Evolutionary conservation across 2,113 vertebrate genomes (phyloP).

Genomic region (Trinectes maculatus): DNA sequence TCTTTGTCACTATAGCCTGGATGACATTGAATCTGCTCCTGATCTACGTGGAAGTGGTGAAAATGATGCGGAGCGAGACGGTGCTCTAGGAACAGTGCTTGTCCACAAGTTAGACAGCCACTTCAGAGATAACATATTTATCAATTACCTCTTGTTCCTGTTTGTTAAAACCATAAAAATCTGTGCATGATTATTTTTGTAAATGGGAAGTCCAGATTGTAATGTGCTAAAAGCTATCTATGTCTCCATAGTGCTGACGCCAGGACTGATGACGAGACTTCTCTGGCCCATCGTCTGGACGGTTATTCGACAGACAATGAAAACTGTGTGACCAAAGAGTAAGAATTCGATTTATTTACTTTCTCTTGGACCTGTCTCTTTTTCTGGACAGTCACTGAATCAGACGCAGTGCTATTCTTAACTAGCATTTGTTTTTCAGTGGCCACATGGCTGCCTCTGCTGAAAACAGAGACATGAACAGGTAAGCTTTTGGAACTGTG

Average conservation of each 20-base stretch:
- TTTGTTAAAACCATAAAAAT: not conserved
- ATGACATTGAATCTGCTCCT: not conserved
- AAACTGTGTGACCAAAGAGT: conserved; percentile 2
- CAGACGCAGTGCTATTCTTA: conserved; percentile 2
- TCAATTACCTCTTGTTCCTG: not conserved
- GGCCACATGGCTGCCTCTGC: not conserved
- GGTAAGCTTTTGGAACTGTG: conserved; percentile 4
- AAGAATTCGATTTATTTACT: conserved; percentile 8
- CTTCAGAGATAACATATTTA: not conserved
- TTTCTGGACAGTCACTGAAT: not conserved
- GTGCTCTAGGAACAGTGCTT: not conserved
- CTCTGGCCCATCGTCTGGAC: not conserved
- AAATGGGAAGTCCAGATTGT: conserved; percentile 26
- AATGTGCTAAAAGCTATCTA: conserved; percentile 38
- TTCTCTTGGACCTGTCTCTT: conserved; percentile 2
- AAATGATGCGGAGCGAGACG: not conserved
- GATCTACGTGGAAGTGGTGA: not conserved
- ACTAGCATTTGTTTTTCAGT: conserved; percentile 33
- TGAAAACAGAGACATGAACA: not conserved
- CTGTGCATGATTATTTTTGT: conserved; percentile 11
- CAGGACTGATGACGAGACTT: not conserved
- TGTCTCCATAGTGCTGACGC: conserved; percentile 36
- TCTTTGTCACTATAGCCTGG: conserved; percentile 1
- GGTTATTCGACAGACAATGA: not conserved
- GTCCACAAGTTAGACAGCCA: conserved; percentile 23